Conservation (phyloP, 1,140 invertebrate species). For the Holcopasites calliopsidis region DNA sequence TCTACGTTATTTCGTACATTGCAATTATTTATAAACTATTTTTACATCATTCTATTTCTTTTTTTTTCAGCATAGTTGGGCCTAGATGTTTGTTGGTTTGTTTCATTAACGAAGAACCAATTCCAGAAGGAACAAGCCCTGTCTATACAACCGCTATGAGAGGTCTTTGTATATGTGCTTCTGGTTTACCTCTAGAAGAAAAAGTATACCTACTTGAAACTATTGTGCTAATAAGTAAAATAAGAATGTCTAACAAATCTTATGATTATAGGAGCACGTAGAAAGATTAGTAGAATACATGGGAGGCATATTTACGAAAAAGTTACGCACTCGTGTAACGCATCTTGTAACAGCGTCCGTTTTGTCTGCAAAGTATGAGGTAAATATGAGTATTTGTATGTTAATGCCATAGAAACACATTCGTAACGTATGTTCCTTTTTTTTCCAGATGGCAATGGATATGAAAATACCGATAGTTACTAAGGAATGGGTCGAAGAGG, state of each 20-base stretch:
- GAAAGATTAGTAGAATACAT: slow-evolving; percentile 88
- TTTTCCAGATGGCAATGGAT: slow-evolving; percentile 82
- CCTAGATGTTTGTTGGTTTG: slow-evolving; percentile 89
- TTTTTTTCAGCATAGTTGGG: slow-evolving; percentile 85
- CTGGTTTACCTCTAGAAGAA: slow-evolving; percentile 82
- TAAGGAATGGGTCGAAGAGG: slow-evolving; percentile 88
- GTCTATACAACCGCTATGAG: slow-evolving; percentile 91
- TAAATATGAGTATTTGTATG: slow-evolving; percentile 65
- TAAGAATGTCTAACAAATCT: slow-evolving; percentile 20
- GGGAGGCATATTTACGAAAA: slow-evolving; percentile 88
- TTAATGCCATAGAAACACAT: slow-evolving; percentile 16
- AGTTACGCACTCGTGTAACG: slow-evolving; percentile 87
- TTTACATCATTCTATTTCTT: slow-evolving; percentile 32
- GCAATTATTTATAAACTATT: slow-evolving; percentile 14
- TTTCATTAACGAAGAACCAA: slow-evolving; percentile 84
- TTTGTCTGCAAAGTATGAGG: slow-evolving; percentile 87
- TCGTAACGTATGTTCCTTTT: slow-evolving; percentile 29
- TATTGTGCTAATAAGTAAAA: background rate
- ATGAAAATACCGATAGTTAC: slow-evolving; percentile 87
- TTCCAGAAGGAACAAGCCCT: slow-evolving; percentile 88
- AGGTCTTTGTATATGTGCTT: slow-evolving; percentile 86
- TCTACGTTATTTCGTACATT: background rate
- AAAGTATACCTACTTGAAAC: slow-evolving; percentile 80
- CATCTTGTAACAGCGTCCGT: slow-evolving; percentile 90
- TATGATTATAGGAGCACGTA: slow-evolving; percentile 81